A percentile compares a stretch with the other conserved stretches of the same genome.
Conservation (phyloP, 2,888 invertebrate species). For the Monopis laevigella region DNA sequence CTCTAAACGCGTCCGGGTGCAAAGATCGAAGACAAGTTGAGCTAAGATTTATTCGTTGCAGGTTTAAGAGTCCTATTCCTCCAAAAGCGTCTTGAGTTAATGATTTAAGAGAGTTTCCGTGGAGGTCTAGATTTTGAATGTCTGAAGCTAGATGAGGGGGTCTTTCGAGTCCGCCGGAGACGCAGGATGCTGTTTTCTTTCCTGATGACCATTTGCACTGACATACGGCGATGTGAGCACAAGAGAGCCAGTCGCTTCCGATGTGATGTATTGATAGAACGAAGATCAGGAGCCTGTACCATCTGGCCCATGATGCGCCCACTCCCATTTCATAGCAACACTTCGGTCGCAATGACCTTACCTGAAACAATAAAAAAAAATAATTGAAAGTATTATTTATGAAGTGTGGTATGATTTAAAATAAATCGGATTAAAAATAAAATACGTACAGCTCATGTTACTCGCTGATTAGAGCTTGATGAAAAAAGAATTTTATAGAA, state of each 20-base stretch:
- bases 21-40: conserved; percentile 77
- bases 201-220: conserved; percentile 93
- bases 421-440: too few relatives aligned
- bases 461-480: too few relatives aligned
- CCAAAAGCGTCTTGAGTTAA: conserved; percentile 82
- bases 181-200: conserved; percentile 88
- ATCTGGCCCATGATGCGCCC: conserved; percentile 39
- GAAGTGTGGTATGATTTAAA: too few relatives aligned
- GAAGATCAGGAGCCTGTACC: conserved; percentile 26
- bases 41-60: conserved; percentile 84
- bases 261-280: conserved; percentile 33
- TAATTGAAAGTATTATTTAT: not conserved
- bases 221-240: conserved; percentile 76
- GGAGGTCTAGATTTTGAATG: conserved; percentile 79
- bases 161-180: conserved; percentile 75
- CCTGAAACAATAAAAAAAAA: conserved; percentile 40
- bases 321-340: conserved; percentile 49
- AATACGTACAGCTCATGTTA: too few relatives aligned
- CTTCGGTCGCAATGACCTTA: conserved; percentile 22
- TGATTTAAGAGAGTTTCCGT: conserved; percentile 78
- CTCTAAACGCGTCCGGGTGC: conserved; percentile 83
- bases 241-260: conserved; percentile 82
- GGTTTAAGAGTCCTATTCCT: conserved; percentile 79
- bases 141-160: conserved; percentile 69
- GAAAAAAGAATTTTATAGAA: too few relatives aligned